phyloP scores from a whole-genome alignment of 2,888 invertebrate genomes.

The Amblyjoppa fuscipennis region DNA sequence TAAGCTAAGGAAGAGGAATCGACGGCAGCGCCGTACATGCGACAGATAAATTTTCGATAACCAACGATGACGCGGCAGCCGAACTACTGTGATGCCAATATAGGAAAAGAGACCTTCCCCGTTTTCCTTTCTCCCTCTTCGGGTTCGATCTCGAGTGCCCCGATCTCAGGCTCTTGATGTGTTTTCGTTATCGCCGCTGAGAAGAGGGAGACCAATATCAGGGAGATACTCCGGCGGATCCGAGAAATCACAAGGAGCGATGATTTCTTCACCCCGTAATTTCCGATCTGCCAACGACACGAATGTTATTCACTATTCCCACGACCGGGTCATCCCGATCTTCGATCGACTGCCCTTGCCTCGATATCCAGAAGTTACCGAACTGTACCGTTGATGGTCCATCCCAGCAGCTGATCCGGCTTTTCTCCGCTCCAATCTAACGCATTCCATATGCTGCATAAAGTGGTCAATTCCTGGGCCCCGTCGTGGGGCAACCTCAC shows the following conservation, averaged over 20 bases:
- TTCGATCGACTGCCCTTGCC: not conserved
- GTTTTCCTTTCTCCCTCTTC: not conserved
- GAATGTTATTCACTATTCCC: not conserved
- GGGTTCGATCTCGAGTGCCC: not conserved
- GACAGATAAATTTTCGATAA: slow-evolving; percentile 78
- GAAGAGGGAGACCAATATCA: not conserved
- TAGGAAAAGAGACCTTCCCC: not conserved
- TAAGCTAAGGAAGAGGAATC: slow-evolving; percentile 75
- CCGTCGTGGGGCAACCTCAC: not conserved
- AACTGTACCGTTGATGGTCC: not conserved
- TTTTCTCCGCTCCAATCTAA: not conserved
- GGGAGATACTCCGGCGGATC: not conserved
- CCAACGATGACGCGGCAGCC: slow-evolving; percentile 21
- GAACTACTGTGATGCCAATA: not conserved
- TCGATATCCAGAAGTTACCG: not conserved
- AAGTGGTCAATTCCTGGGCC: not conserved
- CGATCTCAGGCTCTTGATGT: not conserved
- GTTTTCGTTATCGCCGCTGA: not conserved
- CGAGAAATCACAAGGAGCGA: not conserved
- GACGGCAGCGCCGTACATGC: slow-evolving; percentile 74
- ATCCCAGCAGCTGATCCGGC: not conserved
- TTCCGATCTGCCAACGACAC: slow-evolving; percentile 5
- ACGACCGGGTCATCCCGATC: not conserved
- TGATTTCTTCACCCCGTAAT: not conserved
- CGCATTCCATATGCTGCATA: slow-evolving; percentile 10